Evolutionary conservation across 2,113 vertebrate species (phyloP).

Genomic region (Engystomops pustulosus): DNA sequence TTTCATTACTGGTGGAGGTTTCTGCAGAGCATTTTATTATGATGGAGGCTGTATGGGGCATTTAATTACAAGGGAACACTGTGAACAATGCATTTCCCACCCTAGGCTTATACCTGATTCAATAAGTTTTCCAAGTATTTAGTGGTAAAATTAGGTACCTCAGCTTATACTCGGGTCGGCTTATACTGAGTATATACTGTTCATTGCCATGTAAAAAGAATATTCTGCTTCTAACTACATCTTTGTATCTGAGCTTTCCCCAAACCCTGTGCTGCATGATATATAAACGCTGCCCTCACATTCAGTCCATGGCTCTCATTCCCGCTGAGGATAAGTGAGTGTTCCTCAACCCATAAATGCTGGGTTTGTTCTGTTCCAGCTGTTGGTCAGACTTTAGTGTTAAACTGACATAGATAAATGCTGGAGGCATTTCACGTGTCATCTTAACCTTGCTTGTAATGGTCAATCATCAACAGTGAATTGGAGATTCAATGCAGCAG

Average conservation of each 20-base stretch:
- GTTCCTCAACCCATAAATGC: constrained; percentile 49
- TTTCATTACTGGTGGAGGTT: no score
- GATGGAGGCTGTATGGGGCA: no score
- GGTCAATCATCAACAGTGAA: constrained; percentile 51
- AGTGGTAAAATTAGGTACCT: no score
- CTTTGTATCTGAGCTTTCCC: no score
- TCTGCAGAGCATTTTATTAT: no score
- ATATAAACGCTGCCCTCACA: neutral
- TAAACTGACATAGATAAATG: constrained; percentile 54
- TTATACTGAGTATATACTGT: no score
- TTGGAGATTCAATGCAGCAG: constrained; percentile 22
- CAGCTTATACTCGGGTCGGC: no score
- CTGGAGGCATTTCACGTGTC: constrained; percentile 47
- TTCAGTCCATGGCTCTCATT: constrained; percentile 26
- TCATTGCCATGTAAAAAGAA: no score
- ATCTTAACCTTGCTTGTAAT: constrained; percentile 58
- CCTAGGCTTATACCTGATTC: no score
- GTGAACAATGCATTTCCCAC: no score
- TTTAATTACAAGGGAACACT: no score
- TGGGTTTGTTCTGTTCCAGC: neutral
- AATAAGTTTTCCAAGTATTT: no score
- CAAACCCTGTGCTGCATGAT: neutral
- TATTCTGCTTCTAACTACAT: neutral
- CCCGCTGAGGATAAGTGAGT: neutral
- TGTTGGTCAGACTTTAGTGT: constrained; percentile 36